Evolutionary conservation across 2,797 vertebrate species (phyloP).

Genomic region (Aphelocoma californica): DNA sequence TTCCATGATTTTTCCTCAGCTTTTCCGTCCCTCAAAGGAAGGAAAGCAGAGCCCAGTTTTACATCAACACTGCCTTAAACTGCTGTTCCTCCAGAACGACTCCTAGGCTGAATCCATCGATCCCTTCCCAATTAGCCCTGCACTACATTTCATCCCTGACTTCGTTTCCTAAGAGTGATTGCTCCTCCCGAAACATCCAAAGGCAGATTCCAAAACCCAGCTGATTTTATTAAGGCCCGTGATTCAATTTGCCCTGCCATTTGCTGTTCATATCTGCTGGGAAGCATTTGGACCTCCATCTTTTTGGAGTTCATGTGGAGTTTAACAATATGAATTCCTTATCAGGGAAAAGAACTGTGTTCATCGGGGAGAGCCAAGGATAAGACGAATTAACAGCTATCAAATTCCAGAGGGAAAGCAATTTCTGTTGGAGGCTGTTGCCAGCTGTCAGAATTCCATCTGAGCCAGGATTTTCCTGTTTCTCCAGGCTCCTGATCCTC

Average conservation of each 20-base stretch:
- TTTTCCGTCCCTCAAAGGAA: neutral
- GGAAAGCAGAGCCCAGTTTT: neutral
- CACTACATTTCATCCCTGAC: conserved; percentile 64
- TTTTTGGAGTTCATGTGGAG: conserved; percentile 78
- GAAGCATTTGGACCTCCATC: conserved; percentile 69
- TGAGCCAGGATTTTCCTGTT: conserved; percentile 27
- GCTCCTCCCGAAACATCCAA: conserved; percentile 63
- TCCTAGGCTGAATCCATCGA: conserved; percentile 56
- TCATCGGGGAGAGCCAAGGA: conserved; percentile 49
- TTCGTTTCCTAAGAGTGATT: conserved; percentile 69
- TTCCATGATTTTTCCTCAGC: neutral
- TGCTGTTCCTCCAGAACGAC: neutral
- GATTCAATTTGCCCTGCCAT: conserved; percentile 79
- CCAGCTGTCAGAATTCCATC: conserved; percentile 46
- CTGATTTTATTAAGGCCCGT: conserved; percentile 76
- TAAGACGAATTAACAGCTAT: conserved; percentile 74
- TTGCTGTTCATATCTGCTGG: conserved; percentile 73
- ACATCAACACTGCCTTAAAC: neutral
- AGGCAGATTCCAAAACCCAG: conserved; percentile 71
- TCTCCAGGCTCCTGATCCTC: neutral
- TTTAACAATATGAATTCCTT: conserved; percentile 78
- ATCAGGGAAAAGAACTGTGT: conserved; percentile 60
- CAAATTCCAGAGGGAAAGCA: conserved; percentile 63
- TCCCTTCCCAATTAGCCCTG: conserved; percentile 67
- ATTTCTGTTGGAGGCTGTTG: conserved; percentile 30